A percentile compares a stretch with the other conserved stretches of the same genome.
phyloP scores from a whole-genome alignment of 1,140 invertebrate species.

The Drosophila trapezifrons region DNA sequence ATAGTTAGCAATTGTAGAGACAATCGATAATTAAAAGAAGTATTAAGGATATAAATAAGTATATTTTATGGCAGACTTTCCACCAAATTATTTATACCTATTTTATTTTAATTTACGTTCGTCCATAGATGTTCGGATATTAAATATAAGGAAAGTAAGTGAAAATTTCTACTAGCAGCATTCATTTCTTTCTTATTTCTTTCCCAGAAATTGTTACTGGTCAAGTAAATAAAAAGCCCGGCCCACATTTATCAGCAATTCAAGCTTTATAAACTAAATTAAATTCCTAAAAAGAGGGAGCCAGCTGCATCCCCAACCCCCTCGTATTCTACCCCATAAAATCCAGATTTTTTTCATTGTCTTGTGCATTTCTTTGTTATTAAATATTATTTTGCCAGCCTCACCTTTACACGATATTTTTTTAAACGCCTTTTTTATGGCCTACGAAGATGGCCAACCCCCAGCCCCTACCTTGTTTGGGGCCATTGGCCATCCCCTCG shows the following conservation, averaged over 20 bases:
- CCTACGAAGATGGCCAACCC: conserved; percentile 31
- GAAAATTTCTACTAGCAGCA: background rate
- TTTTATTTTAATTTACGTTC: background rate
- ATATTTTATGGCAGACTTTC: background rate
- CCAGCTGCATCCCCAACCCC: background rate
- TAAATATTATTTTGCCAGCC: conserved; percentile 69
- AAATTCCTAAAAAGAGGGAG: conserved; percentile 14
- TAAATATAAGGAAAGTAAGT: background rate
- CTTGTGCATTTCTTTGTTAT: conserved; percentile 71
- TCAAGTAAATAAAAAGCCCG: background rate
- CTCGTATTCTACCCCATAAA: conserved; percentile 31
- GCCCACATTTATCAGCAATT: conserved; percentile 7
- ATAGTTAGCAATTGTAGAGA: background rate
- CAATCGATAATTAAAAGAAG: background rate
- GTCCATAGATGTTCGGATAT: background rate
- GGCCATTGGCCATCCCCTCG: conserved; percentile 14
- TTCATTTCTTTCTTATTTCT: background rate
- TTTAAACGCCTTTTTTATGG: conserved; percentile 67
- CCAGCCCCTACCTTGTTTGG: background rate
- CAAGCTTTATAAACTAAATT: conserved; percentile 22
- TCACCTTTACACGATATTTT: conserved; percentile 56
- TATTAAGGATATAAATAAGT: no score
- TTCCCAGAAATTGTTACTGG: background rate
- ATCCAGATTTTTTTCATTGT: conserved; percentile 50
- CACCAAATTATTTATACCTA: no score